These are phyloP conservation scores for Panzeria rudis DNA, from an alignment of 2,888 invertebrate genomes.

Conservation along the genomic window DNA sequence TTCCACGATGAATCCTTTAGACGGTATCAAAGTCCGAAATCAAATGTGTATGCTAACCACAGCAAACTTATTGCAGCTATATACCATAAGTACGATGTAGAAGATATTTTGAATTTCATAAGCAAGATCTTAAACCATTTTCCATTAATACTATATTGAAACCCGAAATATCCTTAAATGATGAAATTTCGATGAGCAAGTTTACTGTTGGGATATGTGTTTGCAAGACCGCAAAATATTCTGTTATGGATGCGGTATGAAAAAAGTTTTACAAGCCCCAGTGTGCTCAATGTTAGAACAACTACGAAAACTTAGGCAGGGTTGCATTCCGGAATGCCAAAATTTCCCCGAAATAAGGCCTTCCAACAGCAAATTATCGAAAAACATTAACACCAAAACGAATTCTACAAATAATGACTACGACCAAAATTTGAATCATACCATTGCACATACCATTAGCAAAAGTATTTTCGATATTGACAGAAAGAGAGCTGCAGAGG, in stretches of 20 bases:
- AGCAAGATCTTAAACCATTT: not conserved
- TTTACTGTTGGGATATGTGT: not conserved
- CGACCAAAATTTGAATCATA: not conserved
- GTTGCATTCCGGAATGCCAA: not conserved
- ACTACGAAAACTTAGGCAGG: not conserved
- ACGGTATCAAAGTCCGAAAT: too few species aligned
- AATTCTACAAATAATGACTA: too few species aligned
- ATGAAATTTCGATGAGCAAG: constrained; percentile 12
- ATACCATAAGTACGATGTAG: too few species aligned
- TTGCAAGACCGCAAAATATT: not conserved
- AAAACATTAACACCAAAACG: too few species aligned
- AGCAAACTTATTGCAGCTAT: too few species aligned
- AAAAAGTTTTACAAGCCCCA: constrained; percentile 15
- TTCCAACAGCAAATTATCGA: too few species aligned
- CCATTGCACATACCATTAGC: not conserved
- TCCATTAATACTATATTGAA: not conserved
- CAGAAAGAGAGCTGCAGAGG: not conserved
- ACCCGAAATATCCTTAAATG: not conserved
- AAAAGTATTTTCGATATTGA: not conserved
- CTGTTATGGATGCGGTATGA: constrained; percentile 11
- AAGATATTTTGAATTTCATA: too few species aligned
- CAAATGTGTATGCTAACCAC: too few species aligned
- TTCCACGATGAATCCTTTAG: too few species aligned
- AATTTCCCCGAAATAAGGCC: not conserved
- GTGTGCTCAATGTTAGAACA: not conserved